These are phyloP conservation scores for Carcina quercana DNA, from an alignment of 2,888 invertebrate genomes.

Conservation along the genomic window DNA sequence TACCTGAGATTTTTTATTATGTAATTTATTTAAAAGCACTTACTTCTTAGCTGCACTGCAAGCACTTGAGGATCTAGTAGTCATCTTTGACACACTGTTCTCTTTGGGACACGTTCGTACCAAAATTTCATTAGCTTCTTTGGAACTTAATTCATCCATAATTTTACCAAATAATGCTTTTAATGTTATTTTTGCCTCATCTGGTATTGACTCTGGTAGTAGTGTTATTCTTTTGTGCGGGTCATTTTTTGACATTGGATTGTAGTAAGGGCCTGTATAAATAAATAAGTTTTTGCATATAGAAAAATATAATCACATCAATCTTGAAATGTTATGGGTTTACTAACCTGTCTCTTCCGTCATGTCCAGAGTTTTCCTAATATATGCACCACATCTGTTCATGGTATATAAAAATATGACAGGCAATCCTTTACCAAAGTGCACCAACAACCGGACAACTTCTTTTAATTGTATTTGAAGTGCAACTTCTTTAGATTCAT, in stretches of 20 bases:
- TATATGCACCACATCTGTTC: conserved; percentile 78
- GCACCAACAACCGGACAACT: conserved; percentile 83
- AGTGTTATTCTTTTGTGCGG: conserved; percentile 84
- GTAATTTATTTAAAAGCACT: too few relatives aligned
- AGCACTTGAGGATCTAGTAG: conserved; percentile 51
- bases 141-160: conserved; percentile 81
- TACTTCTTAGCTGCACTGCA: conserved; percentile 50
- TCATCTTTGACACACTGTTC: conserved; percentile 51
- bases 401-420: conserved; percentile 87
- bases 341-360: conserved; percentile 59
- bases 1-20: too few relatives aligned
- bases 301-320: background rate
- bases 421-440: conserved; percentile 84
- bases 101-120: conserved; percentile 82
- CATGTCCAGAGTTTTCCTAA: conserved; percentile 83
- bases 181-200: conserved; percentile 78
- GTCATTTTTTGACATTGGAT: conserved; percentile 77
- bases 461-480: conserved; percentile 80
- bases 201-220: conserved; percentile 79
- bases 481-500: conserved; percentile 70
- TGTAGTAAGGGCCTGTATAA: conserved; percentile 71
- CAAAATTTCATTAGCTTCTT: conserved; percentile 88
- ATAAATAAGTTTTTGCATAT: conserved; percentile 3
- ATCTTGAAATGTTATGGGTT: too few relatives aligned
- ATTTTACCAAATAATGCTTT: conserved; percentile 77